phyloP scores from a whole-genome alignment of 1,140 invertebrate genomes.

The Megathymus violae region DNA sequence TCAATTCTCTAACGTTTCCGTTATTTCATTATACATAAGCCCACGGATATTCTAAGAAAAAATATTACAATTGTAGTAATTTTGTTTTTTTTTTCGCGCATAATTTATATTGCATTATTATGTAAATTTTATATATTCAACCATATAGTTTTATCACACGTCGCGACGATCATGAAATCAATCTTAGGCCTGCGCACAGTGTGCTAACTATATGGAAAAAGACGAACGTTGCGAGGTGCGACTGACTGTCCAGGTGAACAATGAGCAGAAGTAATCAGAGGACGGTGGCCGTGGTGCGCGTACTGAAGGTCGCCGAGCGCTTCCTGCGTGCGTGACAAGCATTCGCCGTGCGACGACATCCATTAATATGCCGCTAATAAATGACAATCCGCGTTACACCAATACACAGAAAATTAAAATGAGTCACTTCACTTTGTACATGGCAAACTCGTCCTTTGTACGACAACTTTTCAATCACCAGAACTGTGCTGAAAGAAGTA shows the following conservation, averaged over 20 bases:
- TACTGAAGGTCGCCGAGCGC: slow-evolving; percentile 68
- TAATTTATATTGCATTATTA: too few relatives aligned
- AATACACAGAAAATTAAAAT: slow-evolving; percentile 31
- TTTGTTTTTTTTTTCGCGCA: too few relatives aligned
- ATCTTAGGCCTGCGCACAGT: too few relatives aligned
- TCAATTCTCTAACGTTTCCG: neutral
- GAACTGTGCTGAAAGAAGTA: slow-evolving; percentile 22
- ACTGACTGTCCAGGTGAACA: slow-evolving; percentile 49
- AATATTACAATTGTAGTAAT: too few relatives aligned
- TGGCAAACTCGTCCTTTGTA: slow-evolving; percentile 15
- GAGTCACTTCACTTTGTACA: slow-evolving; percentile 8
- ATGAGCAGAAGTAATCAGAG: slow-evolving; percentile 59
- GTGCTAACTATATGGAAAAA: too few relatives aligned
- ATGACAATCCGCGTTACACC: slow-evolving; percentile 30
- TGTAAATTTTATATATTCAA: too few relatives aligned
- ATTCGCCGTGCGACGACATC: slow-evolving; percentile 50
- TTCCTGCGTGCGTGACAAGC: slow-evolving; percentile 80
- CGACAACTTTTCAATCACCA: slow-evolving; percentile 18
- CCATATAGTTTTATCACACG: too few relatives aligned
- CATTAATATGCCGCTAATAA: slow-evolving; percentile 45
- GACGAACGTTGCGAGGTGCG: neutral
- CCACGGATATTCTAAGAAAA: neutral
- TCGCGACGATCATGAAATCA: too few relatives aligned
- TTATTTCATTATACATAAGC: neutral
- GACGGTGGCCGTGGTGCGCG: slow-evolving; percentile 67